These are phyloP conservation scores for Sarotherodon lohbergeri DNA, from an alignment of 2,113 vertebrate species.

Conservation along the genomic window DNA sequence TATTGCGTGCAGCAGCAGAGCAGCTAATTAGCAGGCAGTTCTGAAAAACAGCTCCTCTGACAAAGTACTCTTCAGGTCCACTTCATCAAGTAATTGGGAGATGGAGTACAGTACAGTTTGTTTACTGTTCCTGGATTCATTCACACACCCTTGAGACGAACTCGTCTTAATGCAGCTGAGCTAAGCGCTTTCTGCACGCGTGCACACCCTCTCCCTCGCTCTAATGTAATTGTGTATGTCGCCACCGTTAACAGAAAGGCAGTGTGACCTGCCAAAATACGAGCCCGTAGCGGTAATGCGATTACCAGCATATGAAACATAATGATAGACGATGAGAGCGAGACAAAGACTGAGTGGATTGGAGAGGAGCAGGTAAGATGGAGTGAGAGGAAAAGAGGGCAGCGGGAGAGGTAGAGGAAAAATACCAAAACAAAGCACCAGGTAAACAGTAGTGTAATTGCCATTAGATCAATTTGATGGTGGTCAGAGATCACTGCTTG, in stretches of 20 bases:
- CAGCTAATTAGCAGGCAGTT: background rate
- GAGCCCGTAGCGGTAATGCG: conserved; percentile 11
- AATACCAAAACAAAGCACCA: background rate
- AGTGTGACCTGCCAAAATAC: conserved; percentile 41
- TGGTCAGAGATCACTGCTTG: conserved; percentile 44
- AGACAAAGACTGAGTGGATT: conserved; percentile 14
- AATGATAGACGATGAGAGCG: conserved; percentile 28
- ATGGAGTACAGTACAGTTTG: background rate
- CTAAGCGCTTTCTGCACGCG: conserved; percentile 24
- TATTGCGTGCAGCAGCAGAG: background rate
- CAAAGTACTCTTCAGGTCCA: conserved; percentile 10
- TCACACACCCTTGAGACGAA: conserved; percentile 21
- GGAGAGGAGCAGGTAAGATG: background rate
- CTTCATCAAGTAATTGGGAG: background rate
- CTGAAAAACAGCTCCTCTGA: background rate
- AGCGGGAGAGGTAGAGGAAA: background rate
- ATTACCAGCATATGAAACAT: conserved; percentile 44
- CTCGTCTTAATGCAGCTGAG: conserved; percentile 23
- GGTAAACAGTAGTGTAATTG: conserved; percentile 43
- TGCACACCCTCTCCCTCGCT: background rate
- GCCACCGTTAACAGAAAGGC: conserved; percentile 42
- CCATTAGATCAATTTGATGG: conserved; percentile 45
- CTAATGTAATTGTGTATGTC: conserved; percentile 44
- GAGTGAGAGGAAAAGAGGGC: background rate
- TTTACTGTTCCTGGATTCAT: conserved; percentile 15